Evolutionary conservation across 2,797 vertebrate species (phyloP), one percentile per base, ranked within the genome.

Genomic region (Sciurus vulgaris): DNA sequence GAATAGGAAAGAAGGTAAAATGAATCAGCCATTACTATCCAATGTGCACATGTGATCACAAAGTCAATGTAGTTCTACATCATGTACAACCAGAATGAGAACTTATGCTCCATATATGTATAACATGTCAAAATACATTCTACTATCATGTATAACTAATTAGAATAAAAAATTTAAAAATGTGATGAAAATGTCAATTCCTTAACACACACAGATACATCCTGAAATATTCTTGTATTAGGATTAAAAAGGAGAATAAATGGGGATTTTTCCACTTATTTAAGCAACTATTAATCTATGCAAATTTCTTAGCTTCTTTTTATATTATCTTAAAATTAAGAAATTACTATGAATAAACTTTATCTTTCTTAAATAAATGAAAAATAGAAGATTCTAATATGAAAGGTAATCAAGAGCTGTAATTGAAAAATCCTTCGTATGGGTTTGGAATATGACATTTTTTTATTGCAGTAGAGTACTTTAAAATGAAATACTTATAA

Each of bases 401-500:
- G 6, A 8, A 83, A 47, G 6, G 54, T 70, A 94, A 89, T 5
- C 11, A 33, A 79, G 7, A 44, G 0, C 20, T 91, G 26, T 15
- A 89, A 89, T 20, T 88, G 67, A 95, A 92, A 84, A 79, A 65
- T 70, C 12, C 3, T 79, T 87, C 49, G 9, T 20, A 51, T 44
- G 89, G 56, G 7, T 89, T 93, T 89, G 35, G 38, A 94, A 67
- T 67, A 77, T 67, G 18, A 88, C 70, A 54, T 70, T 11, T 33
- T 33, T 85, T 84, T 47, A 63, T 49, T 59, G 47, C 26, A 94
- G 63, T 47, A 84, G 24, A 92, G 73, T 30, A 10, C 10, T 91
- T 91, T 89, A 63, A 93, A 90, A 70, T 86, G 24, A 78, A 93
- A 95, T 79, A 74, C 8, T 92, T 56, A 87, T 9, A 91, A 18